Conservation (phyloP, 2,888 invertebrate species). For the Tribolium freemani region DNA sequence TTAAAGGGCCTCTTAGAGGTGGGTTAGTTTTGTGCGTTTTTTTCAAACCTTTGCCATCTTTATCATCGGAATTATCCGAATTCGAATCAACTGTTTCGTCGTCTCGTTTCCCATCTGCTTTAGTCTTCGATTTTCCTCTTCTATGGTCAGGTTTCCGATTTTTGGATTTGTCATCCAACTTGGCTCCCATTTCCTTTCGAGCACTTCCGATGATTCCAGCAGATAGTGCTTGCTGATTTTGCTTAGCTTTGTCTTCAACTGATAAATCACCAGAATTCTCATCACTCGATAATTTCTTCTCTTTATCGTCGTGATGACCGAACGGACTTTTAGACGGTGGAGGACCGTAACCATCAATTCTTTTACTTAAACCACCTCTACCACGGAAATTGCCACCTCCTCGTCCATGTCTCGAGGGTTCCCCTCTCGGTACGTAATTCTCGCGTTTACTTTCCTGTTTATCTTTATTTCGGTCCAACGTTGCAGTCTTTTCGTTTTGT, state of each 20-base stretch:
- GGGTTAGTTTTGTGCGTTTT: slow-evolving; percentile 40
- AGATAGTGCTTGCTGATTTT: slow-evolving; percentile 76
- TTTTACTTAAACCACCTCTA: slow-evolving; percentile 71
- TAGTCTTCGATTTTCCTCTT: slow-evolving; percentile 61
- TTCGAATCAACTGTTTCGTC: slow-evolving; percentile 79
- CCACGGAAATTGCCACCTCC: slow-evolving; percentile 69
- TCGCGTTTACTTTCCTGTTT: slow-evolving; percentile 70
- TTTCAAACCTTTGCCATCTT: slow-evolving; percentile 68
- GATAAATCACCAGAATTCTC: slow-evolving; percentile 50
- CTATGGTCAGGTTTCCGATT: slow-evolving; percentile 62
- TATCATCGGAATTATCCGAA: slow-evolving; percentile 83
- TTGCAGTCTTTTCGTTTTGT: slow-evolving; percentile 53
- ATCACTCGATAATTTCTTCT: slow-evolving; percentile 58
- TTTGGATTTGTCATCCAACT: slow-evolving; percentile 48
- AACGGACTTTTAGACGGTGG: slow-evolving; percentile 86
- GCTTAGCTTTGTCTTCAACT: slow-evolving; percentile 77
- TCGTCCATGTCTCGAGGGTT: slow-evolving; percentile 89
- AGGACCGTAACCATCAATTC: slow-evolving; percentile 85
- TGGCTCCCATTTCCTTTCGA: slow-evolving; percentile 47
- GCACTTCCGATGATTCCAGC: slow-evolving; percentile 74
- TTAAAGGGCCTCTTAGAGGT: slow-evolving; percentile 55
- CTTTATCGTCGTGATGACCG: slow-evolving; percentile 66
- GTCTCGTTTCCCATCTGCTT: slow-evolving; percentile 60
- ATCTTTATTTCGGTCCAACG: slow-evolving; percentile 57
- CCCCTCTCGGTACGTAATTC: slow-evolving; percentile 89